Conservation (phyloP, 2,888 invertebrate species). For the Argyresthia goedartella region DNA sequence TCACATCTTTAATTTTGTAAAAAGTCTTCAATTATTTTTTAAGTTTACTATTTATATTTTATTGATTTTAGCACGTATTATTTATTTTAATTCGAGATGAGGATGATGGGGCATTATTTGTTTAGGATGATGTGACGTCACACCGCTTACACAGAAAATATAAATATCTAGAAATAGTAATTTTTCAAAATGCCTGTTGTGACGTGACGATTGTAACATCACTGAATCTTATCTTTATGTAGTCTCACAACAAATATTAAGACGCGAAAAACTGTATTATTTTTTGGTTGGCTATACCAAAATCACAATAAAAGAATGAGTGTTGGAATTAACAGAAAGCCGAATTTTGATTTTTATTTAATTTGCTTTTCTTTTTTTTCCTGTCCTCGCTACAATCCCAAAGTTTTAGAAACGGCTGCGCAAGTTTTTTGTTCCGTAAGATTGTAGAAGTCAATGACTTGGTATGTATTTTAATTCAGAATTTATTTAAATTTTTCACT, state of each 20-base stretch:
- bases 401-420: neutral
- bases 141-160: constrained; percentile 13
- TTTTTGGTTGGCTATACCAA: constrained; percentile 55
- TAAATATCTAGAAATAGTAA: neutral
- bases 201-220: constrained; percentile 26
- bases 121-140: constrained; percentile 39
- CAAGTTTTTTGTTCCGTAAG: neutral
- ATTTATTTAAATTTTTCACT: constrained; percentile 46
- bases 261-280: constrained; percentile 32
- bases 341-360: constrained; percentile 57
- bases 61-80: neutral
- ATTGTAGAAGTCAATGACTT: constrained; percentile 7
- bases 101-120: constrained; percentile 37
- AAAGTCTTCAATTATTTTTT: constrained; percentile 4
- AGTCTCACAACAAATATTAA: constrained; percentile 72
- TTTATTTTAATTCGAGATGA: constrained; percentile 24
- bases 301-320: constrained; percentile 70
- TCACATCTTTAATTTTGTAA: constrained; percentile 5
- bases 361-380: constrained; percentile 16
- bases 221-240: constrained; percentile 34
- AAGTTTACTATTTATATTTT: constrained; percentile 5
- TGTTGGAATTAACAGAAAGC: constrained; percentile 70
- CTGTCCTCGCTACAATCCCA: neutral
- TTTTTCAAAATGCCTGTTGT: neutral
- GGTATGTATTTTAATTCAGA: constrained; percentile 47